Evolutionary conservation across 2,113 vertebrate species (phyloP).

Genomic region (Taurulus bubalis): DNA sequence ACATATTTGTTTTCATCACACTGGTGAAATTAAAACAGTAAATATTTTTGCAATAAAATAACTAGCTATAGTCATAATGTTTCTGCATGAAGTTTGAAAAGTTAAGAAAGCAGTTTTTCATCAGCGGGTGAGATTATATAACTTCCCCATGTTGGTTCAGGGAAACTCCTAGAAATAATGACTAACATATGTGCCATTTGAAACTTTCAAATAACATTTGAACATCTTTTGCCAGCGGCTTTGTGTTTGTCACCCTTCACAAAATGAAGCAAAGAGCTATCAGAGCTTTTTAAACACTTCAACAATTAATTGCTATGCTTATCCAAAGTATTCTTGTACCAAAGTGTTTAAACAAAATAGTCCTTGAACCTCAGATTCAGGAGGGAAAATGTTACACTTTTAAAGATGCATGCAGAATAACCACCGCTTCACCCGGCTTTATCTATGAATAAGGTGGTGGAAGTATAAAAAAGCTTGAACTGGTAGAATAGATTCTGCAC

Average conservation of each 20-base stretch:
- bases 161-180: slow-evolving; percentile 34
- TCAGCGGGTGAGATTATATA: slow-evolving; percentile 18
- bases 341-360: background rate
- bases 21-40: background rate
- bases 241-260: background rate
- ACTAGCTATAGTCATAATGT: background rate
- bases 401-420: background rate
- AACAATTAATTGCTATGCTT: background rate
- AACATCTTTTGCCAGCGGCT: background rate
- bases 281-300: background rate
- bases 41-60: slow-evolving; percentile 20
- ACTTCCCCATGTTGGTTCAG: background rate
- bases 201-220: background rate
- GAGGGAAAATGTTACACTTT: background rate
- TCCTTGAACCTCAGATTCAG: background rate
- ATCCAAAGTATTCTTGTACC: background rate
- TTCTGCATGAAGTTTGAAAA: slow-evolving; percentile 10
- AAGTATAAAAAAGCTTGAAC: too few species aligned
- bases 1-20: background rate
- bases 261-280: background rate
- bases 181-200: slow-evolving; percentile 41
- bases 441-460: too few species aligned
- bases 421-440: too few species aligned
- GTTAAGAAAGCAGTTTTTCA: background rate
- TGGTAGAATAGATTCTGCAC: too few species aligned